These are phyloP conservation scores for Eurystomus gularis DNA, from an alignment of 2,113 vertebrate genomes.

Conservation along the genomic window DNA sequence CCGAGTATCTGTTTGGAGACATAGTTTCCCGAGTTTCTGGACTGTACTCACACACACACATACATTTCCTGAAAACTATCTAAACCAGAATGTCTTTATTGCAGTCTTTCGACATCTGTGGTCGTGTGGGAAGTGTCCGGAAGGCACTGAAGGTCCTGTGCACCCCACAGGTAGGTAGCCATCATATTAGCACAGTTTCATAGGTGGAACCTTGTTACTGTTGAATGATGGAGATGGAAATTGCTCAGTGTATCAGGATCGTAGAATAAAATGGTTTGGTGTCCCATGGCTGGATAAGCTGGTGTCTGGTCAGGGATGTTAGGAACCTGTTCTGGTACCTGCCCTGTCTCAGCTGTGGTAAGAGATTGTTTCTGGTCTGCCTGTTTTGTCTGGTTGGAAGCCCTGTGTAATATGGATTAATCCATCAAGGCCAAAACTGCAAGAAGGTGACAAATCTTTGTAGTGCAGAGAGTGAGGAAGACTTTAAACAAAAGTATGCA, in stretches of 20 bases:
- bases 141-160: constrained; percentile 89
- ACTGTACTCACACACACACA: neutral
- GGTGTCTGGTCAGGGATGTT: neutral
- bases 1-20: neutral
- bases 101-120: constrained; percentile 95
- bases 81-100: constrained; percentile 18
- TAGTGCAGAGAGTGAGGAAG: neutral
- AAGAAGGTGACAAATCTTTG: neutral
- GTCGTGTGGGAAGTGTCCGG: constrained; percentile 86
- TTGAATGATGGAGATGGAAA: neutral
- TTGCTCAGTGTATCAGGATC: neutral
- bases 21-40: neutral
- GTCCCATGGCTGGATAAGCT: neutral
- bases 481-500: neutral
- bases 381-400: neutral
- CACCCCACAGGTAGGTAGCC: constrained; percentile 85
- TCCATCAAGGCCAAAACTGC: neutral
- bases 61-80: neutral
- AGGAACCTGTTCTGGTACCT: neutral
- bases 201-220: neutral
- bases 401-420: neutral
- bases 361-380: neutral
- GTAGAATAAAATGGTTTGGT: neutral
- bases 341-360: neutral
- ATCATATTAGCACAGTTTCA: accelerated